Evolutionary conservation across 2,797 vertebrate genomes (phyloP).

Genomic region (Semotilus atromaculatus): DNA sequence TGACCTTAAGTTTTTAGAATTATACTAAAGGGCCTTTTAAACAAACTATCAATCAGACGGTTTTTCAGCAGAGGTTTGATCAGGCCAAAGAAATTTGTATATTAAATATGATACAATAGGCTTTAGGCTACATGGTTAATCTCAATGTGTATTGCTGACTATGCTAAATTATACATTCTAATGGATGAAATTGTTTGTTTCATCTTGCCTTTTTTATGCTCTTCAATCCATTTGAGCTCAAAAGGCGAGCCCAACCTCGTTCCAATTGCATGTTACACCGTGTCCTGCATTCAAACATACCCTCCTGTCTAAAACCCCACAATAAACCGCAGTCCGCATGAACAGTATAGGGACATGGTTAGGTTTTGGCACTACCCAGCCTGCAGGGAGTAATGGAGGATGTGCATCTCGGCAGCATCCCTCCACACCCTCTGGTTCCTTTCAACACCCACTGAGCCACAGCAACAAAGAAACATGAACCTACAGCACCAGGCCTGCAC

Average conservation of each 20-base stretch:
- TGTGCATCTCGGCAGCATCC: slow-evolving; percentile 57
- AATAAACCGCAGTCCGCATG: slow-evolving; percentile 12
- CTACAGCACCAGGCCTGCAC: not conserved
- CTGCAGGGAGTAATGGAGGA: slow-evolving; percentile 43
- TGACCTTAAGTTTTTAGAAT: not conserved
- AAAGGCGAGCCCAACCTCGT: not conserved
- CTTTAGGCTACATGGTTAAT: not conserved
- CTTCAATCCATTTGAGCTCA: not conserved
- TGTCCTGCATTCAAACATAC: not conserved
- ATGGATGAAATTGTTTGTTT: not conserved
- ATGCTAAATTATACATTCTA: not conserved
- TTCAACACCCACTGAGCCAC: slow-evolving; percentile 65
- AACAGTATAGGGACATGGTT: slow-evolving; percentile 37
- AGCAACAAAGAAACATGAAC: slow-evolving; percentile 34
- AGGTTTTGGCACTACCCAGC: slow-evolving; percentile 58
- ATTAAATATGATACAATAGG: not conserved
- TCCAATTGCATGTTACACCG: not conserved
- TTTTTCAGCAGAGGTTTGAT: not conserved
- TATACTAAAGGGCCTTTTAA: not conserved
- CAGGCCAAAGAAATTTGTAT: not conserved
- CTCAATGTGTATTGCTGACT: not conserved
- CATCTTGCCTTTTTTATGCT: not conserved
- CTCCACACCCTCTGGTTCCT: slow-evolving; percentile 52
- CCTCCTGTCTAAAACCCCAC: slow-evolving; percentile 1
- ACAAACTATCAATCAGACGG: not conserved